Evolutionary conservation across 2,888 invertebrate species (phyloP).

Genomic region (Rotaria magnacalcarata): DNA sequence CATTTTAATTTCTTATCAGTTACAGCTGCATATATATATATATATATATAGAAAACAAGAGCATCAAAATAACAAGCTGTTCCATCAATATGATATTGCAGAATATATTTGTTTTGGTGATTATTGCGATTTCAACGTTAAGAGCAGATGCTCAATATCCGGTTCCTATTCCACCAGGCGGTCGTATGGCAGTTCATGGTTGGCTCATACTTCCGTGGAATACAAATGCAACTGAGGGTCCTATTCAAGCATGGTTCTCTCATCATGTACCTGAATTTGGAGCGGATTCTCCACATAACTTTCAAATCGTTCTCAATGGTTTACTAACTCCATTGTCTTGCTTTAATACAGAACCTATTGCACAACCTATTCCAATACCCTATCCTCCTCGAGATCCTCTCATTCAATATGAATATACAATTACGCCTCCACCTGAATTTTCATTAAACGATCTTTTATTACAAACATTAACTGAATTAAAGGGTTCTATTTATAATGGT

Average conservation of each 20-base stretch:
- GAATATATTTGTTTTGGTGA: not conserved
- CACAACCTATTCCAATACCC: not conserved
- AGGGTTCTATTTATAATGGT: not conserved
- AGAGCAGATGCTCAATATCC: not conserved
- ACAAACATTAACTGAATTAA: not conserved
- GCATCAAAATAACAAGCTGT: not conserved
- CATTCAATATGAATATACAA: not conserved
- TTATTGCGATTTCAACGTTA: not conserved
- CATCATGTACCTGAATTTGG: not conserved
- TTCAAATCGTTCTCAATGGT: not conserved
- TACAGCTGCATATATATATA: not conserved
- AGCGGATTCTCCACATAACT: not conserved
- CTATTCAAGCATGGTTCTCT: not conserved
- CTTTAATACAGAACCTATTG: not conserved
- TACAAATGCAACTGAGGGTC: not conserved
- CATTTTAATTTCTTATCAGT: not conserved
- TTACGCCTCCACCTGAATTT: not conserved
- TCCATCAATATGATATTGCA: not conserved
- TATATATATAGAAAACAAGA: not conserved
- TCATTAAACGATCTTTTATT: constrained; percentile 4
- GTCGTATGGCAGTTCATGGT: constrained; percentile 4
- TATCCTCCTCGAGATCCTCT: not conserved
- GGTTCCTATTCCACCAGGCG: not conserved
- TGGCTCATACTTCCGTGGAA: not conserved
- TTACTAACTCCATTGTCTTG: not conserved